Conservation (phyloP, 2,113 vertebrate species). For the Anarrhichthys ocellatus region DNA sequence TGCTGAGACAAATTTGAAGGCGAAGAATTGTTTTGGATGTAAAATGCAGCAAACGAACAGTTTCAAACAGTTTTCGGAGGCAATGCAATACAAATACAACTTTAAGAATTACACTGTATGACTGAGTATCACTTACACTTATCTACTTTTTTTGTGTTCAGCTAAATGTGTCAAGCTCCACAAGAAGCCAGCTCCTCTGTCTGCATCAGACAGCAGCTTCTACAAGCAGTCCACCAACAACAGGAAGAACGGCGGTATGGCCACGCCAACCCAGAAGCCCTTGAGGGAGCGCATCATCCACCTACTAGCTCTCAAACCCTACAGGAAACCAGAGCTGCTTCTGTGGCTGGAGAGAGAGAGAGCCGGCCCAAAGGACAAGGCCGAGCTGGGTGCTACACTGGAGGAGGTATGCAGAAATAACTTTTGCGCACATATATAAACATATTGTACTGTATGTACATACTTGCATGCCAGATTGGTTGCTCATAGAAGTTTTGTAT, state of each 20-base stretch:
- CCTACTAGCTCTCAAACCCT: slow-evolving; percentile 80
- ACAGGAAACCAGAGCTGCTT: slow-evolving; percentile 82
- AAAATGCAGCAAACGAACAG: not conserved
- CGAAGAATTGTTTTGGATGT: not conserved
- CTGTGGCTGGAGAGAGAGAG: slow-evolving; percentile 79
- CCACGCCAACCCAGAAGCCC: slow-evolving; percentile 62
- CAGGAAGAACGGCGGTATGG: slow-evolving; percentile 55
- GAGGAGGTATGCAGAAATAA: slow-evolving; percentile 80
- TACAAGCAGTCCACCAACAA: slow-evolving; percentile 67
- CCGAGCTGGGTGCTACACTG: slow-evolving; percentile 75
- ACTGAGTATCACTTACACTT: not conserved
- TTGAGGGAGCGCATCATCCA: slow-evolving; percentile 82
- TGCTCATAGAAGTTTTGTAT: not conserved
- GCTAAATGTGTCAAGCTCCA: slow-evolving; percentile 80
- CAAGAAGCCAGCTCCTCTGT: slow-evolving; percentile 57
- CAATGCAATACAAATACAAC: not conserved
- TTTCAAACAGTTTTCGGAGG: not conserved
- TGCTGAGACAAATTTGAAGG: not conserved
- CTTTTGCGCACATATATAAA: not conserved
- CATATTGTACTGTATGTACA: not conserved
- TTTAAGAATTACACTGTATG: not conserved
- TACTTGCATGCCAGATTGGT: not conserved
- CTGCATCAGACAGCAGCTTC: slow-evolving; percentile 58
- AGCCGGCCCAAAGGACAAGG: slow-evolving; percentile 72
- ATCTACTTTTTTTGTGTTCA: slow-evolving; percentile 25